Evolutionary conservation across 1,140 invertebrate genomes (phyloP).

Genomic region (Calycopis cecrops): DNA sequence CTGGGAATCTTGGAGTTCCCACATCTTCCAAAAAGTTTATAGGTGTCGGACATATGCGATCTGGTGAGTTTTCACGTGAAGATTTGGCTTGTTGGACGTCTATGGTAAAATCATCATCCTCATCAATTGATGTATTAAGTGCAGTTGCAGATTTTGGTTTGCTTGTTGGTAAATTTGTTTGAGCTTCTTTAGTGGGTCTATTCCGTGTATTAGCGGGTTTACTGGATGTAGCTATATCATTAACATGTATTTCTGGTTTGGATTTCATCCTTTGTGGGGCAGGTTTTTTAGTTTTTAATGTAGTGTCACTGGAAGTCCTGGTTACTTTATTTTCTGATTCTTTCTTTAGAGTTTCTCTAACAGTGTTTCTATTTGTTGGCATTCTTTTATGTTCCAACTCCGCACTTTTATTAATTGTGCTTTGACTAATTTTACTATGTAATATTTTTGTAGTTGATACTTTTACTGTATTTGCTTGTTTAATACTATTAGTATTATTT

Average conservation of each 20-base stretch:
- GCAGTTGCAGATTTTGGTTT: constrained; percentile 67
- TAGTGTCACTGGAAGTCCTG: constrained; percentile 74
- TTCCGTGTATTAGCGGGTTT: constrained; percentile 40
- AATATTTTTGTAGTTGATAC: constrained; percentile 29
- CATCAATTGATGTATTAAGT: constrained; percentile 56
- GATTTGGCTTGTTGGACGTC: constrained; percentile 82
- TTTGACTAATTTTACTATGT: constrained; percentile 29
- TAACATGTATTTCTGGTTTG: constrained; percentile 68
- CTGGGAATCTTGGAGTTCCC: constrained; percentile 80
- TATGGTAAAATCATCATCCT: constrained; percentile 74
- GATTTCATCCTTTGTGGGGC: constrained; percentile 60
- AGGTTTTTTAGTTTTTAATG: constrained; percentile 68
- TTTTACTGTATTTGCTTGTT: constrained; percentile 47
- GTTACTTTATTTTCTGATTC: constrained; percentile 69
- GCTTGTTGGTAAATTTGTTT: constrained; percentile 50
- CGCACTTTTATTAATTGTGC: constrained; percentile 24
- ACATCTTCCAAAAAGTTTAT: constrained; percentile 75
- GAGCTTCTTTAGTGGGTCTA: constrained; percentile 50
- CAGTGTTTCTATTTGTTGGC: constrained; percentile 33
- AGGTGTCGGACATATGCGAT: constrained; percentile 79
- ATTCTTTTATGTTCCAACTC: constrained; percentile 34
- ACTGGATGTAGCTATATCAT: constrained; percentile 37
- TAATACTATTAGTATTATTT: constrained; percentile 31
- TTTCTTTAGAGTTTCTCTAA: constrained; percentile 49
- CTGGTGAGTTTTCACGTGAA: constrained; percentile 82